Evolutionary conservation across 2,113 vertebrate species (phyloP).

Genomic region (Zosterops lateralis): DNA sequence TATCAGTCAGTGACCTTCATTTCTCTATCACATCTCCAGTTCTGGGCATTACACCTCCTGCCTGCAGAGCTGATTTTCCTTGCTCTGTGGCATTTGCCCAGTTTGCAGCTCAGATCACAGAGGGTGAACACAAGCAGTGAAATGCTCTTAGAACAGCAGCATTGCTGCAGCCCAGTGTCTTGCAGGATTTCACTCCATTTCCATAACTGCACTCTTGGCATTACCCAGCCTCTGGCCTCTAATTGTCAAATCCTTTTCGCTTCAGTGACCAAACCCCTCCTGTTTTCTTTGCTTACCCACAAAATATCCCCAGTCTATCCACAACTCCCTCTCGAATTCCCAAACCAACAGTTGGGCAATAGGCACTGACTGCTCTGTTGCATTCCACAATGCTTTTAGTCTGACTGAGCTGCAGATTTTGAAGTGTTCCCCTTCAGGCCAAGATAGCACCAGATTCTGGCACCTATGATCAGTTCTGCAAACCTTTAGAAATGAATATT

Average conservation of each 20-base stretch:
- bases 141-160: background rate
- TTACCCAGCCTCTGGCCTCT: background rate
- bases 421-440: background rate
- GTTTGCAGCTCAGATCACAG: background rate
- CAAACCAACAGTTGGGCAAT: background rate
- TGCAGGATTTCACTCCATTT: background rate
- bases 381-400: background rate
- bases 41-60: background rate
- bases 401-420: background rate
- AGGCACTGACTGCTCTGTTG: background rate
- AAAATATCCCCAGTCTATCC: background rate
- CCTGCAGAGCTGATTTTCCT: background rate
- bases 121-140: rapidly evolving
- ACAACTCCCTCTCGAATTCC: background rate
- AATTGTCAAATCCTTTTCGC: background rate
- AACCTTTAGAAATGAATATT: background rate
- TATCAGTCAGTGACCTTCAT: background rate
- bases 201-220: background rate
- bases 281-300: background rate
- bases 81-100: background rate
- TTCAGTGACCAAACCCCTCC: background rate
- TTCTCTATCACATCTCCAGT: background rate
- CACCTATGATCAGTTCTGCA: background rate
- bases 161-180: background rate
- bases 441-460: background rate